phyloP scores from a whole-genome alignment of 2,113 vertebrate species.

The Poecilia latipinna region DNA sequence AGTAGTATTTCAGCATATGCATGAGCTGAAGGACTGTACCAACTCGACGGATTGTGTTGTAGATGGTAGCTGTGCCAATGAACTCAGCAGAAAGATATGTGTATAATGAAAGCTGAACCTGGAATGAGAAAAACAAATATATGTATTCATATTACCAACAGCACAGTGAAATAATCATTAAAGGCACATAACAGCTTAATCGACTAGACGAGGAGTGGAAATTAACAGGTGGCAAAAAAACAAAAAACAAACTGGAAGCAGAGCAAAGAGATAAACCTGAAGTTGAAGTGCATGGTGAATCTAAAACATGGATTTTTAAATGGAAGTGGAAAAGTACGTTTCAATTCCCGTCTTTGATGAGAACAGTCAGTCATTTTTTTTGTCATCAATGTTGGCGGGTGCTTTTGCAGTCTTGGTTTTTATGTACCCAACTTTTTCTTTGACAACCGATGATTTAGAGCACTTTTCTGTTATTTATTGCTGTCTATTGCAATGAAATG shows the following conservation, averaged over 20 bases:
- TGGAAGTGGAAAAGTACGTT: too few relatives aligned
- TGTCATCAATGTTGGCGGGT: neutral
- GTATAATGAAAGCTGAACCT: slow-evolving; percentile 95
- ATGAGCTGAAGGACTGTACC: slow-evolving; percentile 95
- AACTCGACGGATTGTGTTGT: slow-evolving; percentile 93
- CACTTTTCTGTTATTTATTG: neutral
- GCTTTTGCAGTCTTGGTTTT: neutral
- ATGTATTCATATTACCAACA: slow-evolving; percentile 8
- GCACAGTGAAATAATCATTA: neutral
- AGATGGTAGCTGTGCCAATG: slow-evolving; percentile 94
- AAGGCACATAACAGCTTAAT: neutral
- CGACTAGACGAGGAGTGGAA: neutral
- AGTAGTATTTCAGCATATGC: slow-evolving; percentile 96
- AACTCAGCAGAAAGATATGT: slow-evolving; percentile 97
- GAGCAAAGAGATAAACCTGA: neutral
- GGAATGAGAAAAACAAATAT: slow-evolving; percentile 30
- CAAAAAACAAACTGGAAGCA: neutral
- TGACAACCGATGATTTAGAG: neutral
- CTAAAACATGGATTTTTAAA: neutral
- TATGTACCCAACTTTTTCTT: neutral
- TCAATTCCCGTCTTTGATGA: neutral
- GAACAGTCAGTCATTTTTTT: neutral
- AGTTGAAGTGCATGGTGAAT: neutral
- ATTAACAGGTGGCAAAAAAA: neutral
- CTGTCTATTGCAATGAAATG: neutral